phyloP scores from a whole-genome alignment of 2,888 invertebrate genomes.

The Polylopha cassiicola region DNA sequence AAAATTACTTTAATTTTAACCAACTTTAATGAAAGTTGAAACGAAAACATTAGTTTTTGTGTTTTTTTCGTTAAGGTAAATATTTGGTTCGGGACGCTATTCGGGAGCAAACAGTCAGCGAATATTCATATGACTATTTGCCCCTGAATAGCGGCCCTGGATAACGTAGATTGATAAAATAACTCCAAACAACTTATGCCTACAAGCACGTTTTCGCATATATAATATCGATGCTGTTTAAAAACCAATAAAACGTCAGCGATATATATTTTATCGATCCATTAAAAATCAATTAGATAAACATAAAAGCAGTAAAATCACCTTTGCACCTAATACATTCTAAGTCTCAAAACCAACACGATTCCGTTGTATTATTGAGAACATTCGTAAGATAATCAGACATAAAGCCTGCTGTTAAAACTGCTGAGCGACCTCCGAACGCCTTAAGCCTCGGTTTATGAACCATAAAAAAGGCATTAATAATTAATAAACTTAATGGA shows the following conservation, averaged over 20 bases:
- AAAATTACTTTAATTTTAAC: slow-evolving; percentile 3
- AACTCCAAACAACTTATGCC: too few species aligned
- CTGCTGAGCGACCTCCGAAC: slow-evolving; percentile 25
- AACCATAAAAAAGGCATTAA: slow-evolving; percentile 39
- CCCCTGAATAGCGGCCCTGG: too few species aligned
- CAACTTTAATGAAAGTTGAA: too few species aligned
- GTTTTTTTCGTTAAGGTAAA: too few species aligned
- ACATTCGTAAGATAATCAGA: slow-evolving; percentile 41
- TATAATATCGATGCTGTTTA: too few species aligned
- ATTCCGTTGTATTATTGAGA: slow-evolving; percentile 30
- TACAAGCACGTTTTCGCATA: too few species aligned
- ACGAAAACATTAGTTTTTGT: too few species aligned
- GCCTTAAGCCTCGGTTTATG: slow-evolving; percentile 38
- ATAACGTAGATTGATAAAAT: too few species aligned
- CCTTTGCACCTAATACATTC: slow-evolving; percentile 15
- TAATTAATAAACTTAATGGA: slow-evolving; percentile 47
- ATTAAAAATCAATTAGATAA: slow-evolving; percentile 9
- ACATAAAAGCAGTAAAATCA: slow-evolving; percentile 12
- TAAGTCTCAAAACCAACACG: slow-evolving; percentile 31
- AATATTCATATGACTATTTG: too few species aligned
- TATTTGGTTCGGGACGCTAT: too few species aligned
- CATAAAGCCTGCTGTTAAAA: slow-evolving; percentile 38
- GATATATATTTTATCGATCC: slow-evolving; percentile 4
- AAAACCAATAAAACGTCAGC: slow-evolving; percentile 3
- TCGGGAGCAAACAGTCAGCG: too few species aligned